Evolutionary conservation across 2,888 invertebrate genomes (phyloP).

Genomic region (Leistus spinibarbis): DNA sequence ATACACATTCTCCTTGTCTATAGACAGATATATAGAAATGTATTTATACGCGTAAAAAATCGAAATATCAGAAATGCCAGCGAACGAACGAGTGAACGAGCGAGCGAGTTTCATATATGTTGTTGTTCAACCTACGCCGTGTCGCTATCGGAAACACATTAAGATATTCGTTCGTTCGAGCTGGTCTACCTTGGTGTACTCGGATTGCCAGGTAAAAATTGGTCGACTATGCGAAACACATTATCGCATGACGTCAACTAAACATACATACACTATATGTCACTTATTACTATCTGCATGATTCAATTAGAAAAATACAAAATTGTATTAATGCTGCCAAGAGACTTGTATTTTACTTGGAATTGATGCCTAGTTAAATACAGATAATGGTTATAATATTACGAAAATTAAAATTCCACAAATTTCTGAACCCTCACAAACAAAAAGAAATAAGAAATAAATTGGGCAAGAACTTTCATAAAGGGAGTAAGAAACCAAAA

Average conservation of each 20-base stretch:
- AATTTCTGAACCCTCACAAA: neutral
- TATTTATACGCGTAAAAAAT: neutral
- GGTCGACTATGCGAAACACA: neutral
- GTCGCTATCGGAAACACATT: neutral
- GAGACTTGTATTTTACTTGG: no score
- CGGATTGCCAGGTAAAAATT: neutral
- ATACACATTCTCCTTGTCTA: neutral
- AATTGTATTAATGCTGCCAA: no score
- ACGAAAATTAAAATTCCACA: no score
- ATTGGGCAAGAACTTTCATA: neutral
- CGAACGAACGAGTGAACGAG: neutral
- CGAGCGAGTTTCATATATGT: neutral
- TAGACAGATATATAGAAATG: neutral
- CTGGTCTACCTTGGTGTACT: neutral
- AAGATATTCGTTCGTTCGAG: neutral
- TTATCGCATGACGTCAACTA: neutral
- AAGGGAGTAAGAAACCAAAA: conserved; percentile 31
- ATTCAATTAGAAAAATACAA: no score
- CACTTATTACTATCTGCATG: no score
- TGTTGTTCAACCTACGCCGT: neutral
- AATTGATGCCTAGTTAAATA: no score
- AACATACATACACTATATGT: no score
- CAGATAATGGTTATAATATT: no score
- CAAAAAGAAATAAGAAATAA: neutral
- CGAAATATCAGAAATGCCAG: neutral